phyloP scores from a whole-genome alignment of 2,888 invertebrate genomes.

The Zootermopsis nevadensis region DNA sequence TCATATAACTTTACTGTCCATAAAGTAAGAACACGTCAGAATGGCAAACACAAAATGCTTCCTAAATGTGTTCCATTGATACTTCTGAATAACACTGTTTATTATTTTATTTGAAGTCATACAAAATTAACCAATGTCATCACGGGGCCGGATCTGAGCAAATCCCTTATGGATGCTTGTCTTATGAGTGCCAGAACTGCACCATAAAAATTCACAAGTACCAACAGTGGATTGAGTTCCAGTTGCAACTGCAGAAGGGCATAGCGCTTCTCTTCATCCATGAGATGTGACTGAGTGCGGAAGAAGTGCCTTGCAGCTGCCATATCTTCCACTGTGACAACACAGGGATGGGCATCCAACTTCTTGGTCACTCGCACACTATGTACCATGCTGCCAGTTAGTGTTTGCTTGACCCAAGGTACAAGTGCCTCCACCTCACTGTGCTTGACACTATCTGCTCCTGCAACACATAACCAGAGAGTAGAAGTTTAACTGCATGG shows the following conservation, averaged over 20 bases:
- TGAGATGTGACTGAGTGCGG: constrained; percentile 83
- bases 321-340: constrained; percentile 96
- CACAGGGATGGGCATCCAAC: constrained; percentile 91
- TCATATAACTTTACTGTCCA: too few relatives aligned
- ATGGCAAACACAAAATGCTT: too few relatives aligned
- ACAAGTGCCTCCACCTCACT: constrained; percentile 83
- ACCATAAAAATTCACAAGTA: constrained; percentile 56
- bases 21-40: too few relatives aligned
- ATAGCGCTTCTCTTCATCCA: constrained; percentile 87
- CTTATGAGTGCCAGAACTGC: too few relatives aligned
- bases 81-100: too few relatives aligned
- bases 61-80: too few relatives aligned
- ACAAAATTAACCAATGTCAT: too few relatives aligned
- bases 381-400: constrained; percentile 84
- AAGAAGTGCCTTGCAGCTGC: constrained; percentile 96
- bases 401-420: constrained; percentile 79
- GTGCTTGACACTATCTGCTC: constrained; percentile 76
- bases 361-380: constrained; percentile 86
- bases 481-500: too few relatives aligned
- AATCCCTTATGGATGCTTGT: too few relatives aligned
- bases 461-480: constrained; percentile 59
- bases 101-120: too few relatives aligned
- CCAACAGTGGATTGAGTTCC: constrained; percentile 91
- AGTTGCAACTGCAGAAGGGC: constrained; percentile 89
- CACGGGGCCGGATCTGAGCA: too few relatives aligned